Base-by-base conservation (phyloP, 2,113 vertebrate genomes). In the Suncus etruscus region DNA sequence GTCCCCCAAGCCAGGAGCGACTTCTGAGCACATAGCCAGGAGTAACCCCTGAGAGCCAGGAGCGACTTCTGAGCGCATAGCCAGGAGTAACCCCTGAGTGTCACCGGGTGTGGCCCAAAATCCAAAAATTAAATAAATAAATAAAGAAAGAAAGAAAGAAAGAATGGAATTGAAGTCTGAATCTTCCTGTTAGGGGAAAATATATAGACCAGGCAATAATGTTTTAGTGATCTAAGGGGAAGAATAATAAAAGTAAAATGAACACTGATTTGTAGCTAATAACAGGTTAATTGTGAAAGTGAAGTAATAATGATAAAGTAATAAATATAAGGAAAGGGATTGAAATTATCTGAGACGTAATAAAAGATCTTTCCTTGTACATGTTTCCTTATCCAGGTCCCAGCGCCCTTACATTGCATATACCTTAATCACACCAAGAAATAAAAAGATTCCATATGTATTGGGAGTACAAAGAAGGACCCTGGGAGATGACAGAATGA, bases 161-260 rank as follows among this genome's bases (percentile, higher is more conserved):
- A 39, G 22, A 61, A 61, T 54, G 68, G 51, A 83, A 29, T 22
- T 81, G 45, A 83, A 76, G 47, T 75, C 25, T 75, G n/a, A 73
- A 47, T 85, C 75, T 92, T 91, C 16, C 58, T 48, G 63, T 22
- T 79, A n/a, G 91, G 58, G 69, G 50, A 87, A 87, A 83, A 78
- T 14, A 72, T 31, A 54, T 48, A 29, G 65, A 91, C 54, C 11
- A 87, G 91, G 47, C 14, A 83, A 48, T 84, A 31, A 80, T 18
- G 39, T 91, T 69, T 68, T 86, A 80, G 63, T 54, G 8, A 72
- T 84, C 29, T 65, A 88, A 86, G 20, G 20, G 48, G 32, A 75
- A 80, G 50, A 80, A 1, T 58, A 86, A 39, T 76, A 63, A 91
- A 88, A 86, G 47, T 22, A 85, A 92, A 90, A 51, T 48, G 45